phyloP scores from a whole-genome alignment of 2,888 invertebrate species.

The Rugalucina vietnamica region DNA sequence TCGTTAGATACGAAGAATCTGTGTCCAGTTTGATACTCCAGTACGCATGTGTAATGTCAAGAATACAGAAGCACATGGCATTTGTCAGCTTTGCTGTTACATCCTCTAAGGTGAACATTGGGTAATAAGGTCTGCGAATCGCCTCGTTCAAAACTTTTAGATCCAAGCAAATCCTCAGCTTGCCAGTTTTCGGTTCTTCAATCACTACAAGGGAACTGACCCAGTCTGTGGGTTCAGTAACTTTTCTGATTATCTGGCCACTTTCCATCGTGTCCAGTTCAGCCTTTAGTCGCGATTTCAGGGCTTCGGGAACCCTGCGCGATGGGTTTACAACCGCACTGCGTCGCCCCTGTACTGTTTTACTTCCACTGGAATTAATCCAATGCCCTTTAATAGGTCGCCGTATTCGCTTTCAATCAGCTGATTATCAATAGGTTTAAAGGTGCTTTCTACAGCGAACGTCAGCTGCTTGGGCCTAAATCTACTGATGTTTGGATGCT shows the following conservation, averaged over 20 bases:
- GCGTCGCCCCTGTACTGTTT: neutral
- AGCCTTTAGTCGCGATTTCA: conserved; percentile 6
- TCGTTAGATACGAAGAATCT: conserved; percentile 44
- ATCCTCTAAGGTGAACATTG: conserved; percentile 49
- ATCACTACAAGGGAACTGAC: conserved; percentile 39
- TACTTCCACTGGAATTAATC: neutral
- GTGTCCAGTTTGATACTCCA: conserved; percentile 47
- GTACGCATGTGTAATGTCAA: conserved; percentile 46
- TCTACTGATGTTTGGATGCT: neutral
- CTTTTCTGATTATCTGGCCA: conserved; percentile 33
- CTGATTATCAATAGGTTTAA: neutral
- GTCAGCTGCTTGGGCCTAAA: neutral
- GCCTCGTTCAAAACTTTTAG: conserved; percentile 51
- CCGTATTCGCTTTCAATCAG: neutral
- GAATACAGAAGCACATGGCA: conserved; percentile 40
- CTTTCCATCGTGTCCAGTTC: conserved; percentile 26
- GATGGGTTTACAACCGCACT: neutral
- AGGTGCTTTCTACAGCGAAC: neutral
- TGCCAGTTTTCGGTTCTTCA: conserved; percentile 41
- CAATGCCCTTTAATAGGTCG: neutral
- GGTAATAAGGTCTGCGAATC: conserved; percentile 38
- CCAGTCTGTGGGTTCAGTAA: conserved; percentile 42
- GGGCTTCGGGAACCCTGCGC: neutral
- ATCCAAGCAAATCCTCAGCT: conserved; percentile 55
- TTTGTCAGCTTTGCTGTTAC: conserved; percentile 34